A percentile compares a stretch with the other conserved stretches of the same genome.
phyloP scores from a whole-genome alignment of 53 echinoderm and acorn worm genomes.

The Pentamera pediparva region DNA sequence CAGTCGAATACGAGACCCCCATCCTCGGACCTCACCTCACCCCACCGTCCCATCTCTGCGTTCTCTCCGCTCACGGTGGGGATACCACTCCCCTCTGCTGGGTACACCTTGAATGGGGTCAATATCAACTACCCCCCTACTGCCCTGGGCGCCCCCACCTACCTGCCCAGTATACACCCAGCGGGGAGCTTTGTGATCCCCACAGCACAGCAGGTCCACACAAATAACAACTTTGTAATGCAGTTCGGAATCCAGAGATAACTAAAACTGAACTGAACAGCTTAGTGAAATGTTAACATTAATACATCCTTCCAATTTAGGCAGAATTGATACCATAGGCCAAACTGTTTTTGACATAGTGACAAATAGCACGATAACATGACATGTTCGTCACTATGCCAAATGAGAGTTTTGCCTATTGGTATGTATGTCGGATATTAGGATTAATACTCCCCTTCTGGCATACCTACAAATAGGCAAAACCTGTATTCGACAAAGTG shows the following conservation, averaged over 20 bases:
- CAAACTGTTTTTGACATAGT: too few species aligned
- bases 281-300: too few species aligned
- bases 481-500: too few species aligned
- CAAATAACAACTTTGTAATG: slow-evolving; percentile 62
- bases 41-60: slow-evolving; percentile 23
- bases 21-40: slow-evolving; percentile 29
- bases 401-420: too few species aligned
- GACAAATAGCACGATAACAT: too few species aligned
- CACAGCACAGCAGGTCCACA: background rate
- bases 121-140: slow-evolving; percentile 30
- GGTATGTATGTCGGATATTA: too few species aligned
- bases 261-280: too few species aligned
- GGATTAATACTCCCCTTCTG: too few species aligned
- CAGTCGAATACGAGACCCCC: slow-evolving; percentile 29
- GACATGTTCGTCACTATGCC: too few species aligned
- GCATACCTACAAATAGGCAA: too few species aligned
- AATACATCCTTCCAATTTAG: too few species aligned
- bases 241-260: slow-evolving; percentile 80
- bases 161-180: slow-evolving; percentile 25
- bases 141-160: slow-evolving; percentile 48
- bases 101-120: slow-evolving; percentile 45
- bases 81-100: slow-evolving; percentile 20
- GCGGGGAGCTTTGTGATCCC: background rate
- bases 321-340: too few species aligned
- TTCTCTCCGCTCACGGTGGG: slow-evolving; percentile 44